A percentile compares a stretch with the other conserved stretches of the same genome.
phyloP scores from a whole-genome alignment of 2,113 vertebrate genomes.

The Sorex araneus region DNA sequence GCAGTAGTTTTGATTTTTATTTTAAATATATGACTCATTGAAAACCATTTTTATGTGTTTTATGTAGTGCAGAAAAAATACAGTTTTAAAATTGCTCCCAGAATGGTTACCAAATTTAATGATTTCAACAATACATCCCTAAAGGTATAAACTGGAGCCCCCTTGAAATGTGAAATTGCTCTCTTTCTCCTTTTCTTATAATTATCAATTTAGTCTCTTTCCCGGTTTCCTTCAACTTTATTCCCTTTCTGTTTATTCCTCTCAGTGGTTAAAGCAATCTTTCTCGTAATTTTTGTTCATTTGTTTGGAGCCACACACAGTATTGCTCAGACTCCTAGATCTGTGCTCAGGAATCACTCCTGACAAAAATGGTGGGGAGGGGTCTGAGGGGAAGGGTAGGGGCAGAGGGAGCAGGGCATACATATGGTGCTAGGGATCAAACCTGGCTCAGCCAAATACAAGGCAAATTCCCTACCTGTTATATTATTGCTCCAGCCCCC shows the following conservation, averaged over 20 bases:
- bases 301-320: too few relatives aligned
- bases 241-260: neutral
- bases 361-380: too few relatives aligned
- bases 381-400: too few relatives aligned
- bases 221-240: neutral
- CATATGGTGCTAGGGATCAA: too few relatives aligned
- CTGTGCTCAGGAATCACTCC: too few relatives aligned
- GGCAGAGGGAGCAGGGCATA: too few relatives aligned
- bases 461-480: neutral
- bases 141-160: neutral
- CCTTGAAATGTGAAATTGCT: neutral
- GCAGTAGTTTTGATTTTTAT: slow-evolving; percentile 27
- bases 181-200: neutral
- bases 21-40: slow-evolving; percentile 55
- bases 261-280: neutral
- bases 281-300: too few relatives aligned
- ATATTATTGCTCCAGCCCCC: neutral
- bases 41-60: slow-evolving; percentile 10
- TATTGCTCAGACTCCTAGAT: too few relatives aligned
- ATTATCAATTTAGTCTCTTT: neutral
- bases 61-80: neutral
- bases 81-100: slow-evolving; percentile 39
- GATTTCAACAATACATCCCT: slow-evolving; percentile 12
- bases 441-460: too few relatives aligned
- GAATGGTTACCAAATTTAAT: neutral